Conservation (phyloP, 2,113 vertebrate species). For the Riparia riparia region DNA sequence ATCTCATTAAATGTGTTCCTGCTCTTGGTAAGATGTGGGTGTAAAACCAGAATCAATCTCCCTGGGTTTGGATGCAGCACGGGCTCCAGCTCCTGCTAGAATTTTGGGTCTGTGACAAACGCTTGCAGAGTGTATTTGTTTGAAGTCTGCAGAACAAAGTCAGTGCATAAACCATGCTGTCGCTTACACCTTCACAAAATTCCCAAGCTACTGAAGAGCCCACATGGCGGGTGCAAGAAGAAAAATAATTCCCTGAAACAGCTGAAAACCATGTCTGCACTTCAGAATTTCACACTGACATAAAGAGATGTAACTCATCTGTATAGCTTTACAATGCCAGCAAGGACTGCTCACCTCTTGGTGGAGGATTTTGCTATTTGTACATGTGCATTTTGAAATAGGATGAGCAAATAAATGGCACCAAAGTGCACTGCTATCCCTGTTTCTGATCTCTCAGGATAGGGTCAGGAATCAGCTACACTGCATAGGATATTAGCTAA, state of each 20-base stretch:
- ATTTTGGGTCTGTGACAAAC: neutral
- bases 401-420: neutral
- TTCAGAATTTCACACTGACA: neutral
- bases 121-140: neutral
- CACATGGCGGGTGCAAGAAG: neutral
- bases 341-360: neutral
- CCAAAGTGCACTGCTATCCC: neutral
- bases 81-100: neutral
- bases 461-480: neutral
- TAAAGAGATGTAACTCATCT: neutral
- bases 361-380: neutral
- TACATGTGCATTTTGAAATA: neutral
- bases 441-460: neutral
- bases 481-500: neutral
- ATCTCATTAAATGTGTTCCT: neutral
- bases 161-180: neutral
- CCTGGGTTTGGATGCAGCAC: neutral
- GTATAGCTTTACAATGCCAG: neutral
- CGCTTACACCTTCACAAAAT: neutral
- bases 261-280: neutral
- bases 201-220: neutral
- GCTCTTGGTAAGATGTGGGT: neutral
- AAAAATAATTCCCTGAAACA: neutral
- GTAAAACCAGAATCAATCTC: neutral
- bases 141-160: slow-evolving; percentile 30